phyloP scores from a whole-genome alignment of 2,888 invertebrate species.

The Drosophila ezoana region DNA sequence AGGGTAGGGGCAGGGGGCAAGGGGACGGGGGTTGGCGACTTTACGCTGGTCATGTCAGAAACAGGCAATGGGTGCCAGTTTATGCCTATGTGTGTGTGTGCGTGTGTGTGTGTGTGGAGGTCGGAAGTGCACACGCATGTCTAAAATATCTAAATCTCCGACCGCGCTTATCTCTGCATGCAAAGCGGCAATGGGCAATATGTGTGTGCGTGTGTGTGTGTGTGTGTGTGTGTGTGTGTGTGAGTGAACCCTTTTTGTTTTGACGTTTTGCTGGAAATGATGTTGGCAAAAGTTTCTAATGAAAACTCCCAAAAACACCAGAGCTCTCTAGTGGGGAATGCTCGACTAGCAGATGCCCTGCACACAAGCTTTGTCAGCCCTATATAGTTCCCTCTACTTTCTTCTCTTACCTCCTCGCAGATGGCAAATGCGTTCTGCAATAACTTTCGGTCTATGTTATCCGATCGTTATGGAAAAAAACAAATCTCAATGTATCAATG shows the following conservation, averaged over 20 bases:
- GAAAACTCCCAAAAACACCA: constrained; percentile 61
- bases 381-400: no score
- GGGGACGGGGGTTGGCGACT: constrained; percentile 18
- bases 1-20: background rate
- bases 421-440: no score
- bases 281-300: constrained; percentile 77
- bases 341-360: no score
- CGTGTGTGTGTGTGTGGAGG: constrained; percentile 6
- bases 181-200: constrained; percentile 9
- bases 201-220: constrained; percentile 17
- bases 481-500: no score
- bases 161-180: constrained; percentile 58
- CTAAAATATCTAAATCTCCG: constrained; percentile 81
- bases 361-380: no score
- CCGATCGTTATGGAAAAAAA: no score
- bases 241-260: constrained; percentile 72
- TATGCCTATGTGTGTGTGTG: constrained; percentile 3
- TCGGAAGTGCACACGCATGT: constrained; percentile 67
- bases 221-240: constrained; percentile 2
- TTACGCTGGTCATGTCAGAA: constrained; percentile 60
- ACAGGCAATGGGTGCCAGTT: constrained; percentile 54
- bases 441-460: no score
- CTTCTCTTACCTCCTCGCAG: no score
- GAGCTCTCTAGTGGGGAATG: no score
- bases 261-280: constrained; percentile 65